phyloP scores from a whole-genome alignment of 2,888 invertebrate species.

The Acrobeloides nanus region DNA sequence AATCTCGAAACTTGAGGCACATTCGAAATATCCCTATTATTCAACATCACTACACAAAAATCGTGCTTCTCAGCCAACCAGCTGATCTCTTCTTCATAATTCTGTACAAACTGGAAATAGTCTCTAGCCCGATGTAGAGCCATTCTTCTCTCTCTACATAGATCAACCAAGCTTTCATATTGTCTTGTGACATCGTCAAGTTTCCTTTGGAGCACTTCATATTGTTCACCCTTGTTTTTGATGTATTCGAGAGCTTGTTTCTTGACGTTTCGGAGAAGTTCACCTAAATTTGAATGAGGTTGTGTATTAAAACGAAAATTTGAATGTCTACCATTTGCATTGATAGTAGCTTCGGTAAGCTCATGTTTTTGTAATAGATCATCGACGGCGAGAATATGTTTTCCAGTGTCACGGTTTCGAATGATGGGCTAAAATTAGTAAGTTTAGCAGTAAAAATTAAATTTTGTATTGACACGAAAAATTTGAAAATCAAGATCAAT shows the following conservation, averaged over 20 bases:
- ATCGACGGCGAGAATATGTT: slow-evolving; percentile 86
- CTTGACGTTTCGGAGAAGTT: slow-evolving; percentile 38
- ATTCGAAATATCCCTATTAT: slow-evolving; percentile 83
- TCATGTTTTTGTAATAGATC: slow-evolving; percentile 87
- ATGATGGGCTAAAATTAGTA: slow-evolving; percentile 13
- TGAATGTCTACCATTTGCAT: slow-evolving; percentile 34
- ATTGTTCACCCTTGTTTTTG: slow-evolving; percentile 57
- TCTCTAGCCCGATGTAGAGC: slow-evolving; percentile 83
- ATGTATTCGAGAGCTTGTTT: slow-evolving; percentile 37
- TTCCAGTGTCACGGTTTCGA: slow-evolving; percentile 69
- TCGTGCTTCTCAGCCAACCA: slow-evolving; percentile 87
- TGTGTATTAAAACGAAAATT: slow-evolving; percentile 4
- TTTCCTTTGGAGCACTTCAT: slow-evolving; percentile 65
- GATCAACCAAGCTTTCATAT: slow-evolving; percentile 67
- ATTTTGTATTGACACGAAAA: no score
- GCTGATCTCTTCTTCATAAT: slow-evolving; percentile 92
- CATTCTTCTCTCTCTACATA: slow-evolving; percentile 69
- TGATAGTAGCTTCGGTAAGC: slow-evolving; percentile 70
- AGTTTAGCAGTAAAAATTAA: no score
- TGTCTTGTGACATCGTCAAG: slow-evolving; percentile 70
- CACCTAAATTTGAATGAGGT: slow-evolving; percentile 6
- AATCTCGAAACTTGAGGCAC: slow-evolving; percentile 82
- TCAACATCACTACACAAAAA: slow-evolving; percentile 82
- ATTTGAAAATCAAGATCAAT: no score
- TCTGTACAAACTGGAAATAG: slow-evolving; percentile 69